A percentile compares a stretch with the other conserved stretches of the same genome.
phyloP scores from a whole-genome alignment of 2,888 invertebrate genomes.

The Nymphalis c-album region DNA sequence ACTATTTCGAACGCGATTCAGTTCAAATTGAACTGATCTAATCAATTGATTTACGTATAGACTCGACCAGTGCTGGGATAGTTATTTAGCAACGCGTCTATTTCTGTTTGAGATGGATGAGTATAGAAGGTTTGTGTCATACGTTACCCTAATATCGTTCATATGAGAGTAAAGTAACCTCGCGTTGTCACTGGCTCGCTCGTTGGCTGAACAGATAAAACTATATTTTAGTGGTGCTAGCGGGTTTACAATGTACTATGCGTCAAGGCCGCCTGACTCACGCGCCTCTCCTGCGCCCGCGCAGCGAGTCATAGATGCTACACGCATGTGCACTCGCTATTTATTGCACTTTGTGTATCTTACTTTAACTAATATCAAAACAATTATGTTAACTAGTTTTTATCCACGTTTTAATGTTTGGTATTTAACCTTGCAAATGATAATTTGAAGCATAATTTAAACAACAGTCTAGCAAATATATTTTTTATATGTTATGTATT shows the following conservation, averaged over 20 bases:
- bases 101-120: slow-evolving; percentile 19
- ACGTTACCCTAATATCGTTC: slow-evolving; percentile 42
- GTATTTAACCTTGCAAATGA: too few species aligned
- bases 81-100: slow-evolving; percentile 11
- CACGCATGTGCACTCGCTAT: slow-evolving; percentile 41
- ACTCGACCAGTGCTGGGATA: not conserved
- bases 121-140: slow-evolving; percentile 20
- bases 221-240: slow-evolving; percentile 64
- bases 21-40: not conserved
- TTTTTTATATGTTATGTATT: too few species aligned
- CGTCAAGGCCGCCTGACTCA: slow-evolving; percentile 76
- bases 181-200: slow-evolving; percentile 46
- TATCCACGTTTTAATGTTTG: too few species aligned
- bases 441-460: too few species aligned
- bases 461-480: too few species aligned
- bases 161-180: slow-evolving; percentile 45
- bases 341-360: slow-evolving; percentile 27
- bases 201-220: slow-evolving; percentile 62
- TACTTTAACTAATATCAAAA: too few species aligned
- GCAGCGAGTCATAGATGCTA: slow-evolving; percentile 36
- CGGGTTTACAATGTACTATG: slow-evolving; percentile 48
- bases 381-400: too few species aligned
- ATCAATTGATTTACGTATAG: slow-evolving; percentile 1
- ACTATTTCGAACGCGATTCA: not conserved
- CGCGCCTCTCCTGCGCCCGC: slow-evolving; percentile 43